These are phyloP conservation scores for Teleogryllus oceanicus DNA, from an alignment of 2,888 invertebrate genomes.

Conservation along the genomic window DNA sequence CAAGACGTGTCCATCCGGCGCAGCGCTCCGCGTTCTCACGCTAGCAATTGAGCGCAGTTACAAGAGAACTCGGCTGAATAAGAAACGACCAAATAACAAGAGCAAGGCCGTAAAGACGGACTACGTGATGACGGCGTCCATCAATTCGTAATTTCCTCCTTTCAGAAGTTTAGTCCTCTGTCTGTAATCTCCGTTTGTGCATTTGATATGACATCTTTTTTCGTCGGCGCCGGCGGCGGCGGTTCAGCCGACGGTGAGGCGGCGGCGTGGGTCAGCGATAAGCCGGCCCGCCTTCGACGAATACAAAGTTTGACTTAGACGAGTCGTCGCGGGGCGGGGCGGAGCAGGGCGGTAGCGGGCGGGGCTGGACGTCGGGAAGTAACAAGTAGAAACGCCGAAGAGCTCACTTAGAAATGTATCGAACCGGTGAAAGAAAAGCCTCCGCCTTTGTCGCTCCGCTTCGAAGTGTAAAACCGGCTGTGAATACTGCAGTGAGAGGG, in stretches of 20 bases:
- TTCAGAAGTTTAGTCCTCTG: constrained; percentile 30
- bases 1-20: constrained; percentile 3
- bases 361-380: not conserved
- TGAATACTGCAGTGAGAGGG: too few relatives aligned
- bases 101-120: constrained; percentile 28
- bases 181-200: constrained; percentile 34
- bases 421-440: not conserved
- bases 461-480: not conserved
- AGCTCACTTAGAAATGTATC: not conserved
- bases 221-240: constrained; percentile 28
- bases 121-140: constrained; percentile 29
- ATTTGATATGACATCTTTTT: constrained; percentile 33
- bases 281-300: not conserved
- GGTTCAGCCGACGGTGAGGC: constrained; percentile 11
- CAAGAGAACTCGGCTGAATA: constrained; percentile 24
- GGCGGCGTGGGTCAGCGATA: not conserved
- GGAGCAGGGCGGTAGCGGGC: not conserved
- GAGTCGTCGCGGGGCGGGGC: not conserved
- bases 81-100: constrained; percentile 30
- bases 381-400: not conserved
- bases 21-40: not conserved
- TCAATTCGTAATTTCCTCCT: constrained; percentile 29
- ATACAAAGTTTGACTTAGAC: constrained; percentile 11
- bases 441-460: not conserved
- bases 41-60: constrained; percentile 18